A percentile compares a stretch with the other conserved stretches of the same genome.
Evolutionary conservation across 2,113 vertebrate genomes (phyloP).

Genomic region (Bos javanicus): DNA sequence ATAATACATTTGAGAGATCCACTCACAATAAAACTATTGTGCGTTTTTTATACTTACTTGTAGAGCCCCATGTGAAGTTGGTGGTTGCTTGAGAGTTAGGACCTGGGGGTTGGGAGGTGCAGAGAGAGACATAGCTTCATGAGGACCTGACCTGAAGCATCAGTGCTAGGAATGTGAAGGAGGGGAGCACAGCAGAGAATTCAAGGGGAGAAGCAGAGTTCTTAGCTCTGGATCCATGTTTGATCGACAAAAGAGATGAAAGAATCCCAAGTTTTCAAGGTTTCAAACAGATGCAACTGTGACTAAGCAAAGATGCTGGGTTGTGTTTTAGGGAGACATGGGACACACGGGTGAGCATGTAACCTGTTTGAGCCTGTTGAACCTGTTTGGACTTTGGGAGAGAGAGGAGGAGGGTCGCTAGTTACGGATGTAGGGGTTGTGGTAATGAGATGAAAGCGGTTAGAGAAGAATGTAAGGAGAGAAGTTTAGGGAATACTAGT

Average conservation of each 20-base stretch:
- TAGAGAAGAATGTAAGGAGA: background rate
- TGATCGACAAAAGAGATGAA: background rate
- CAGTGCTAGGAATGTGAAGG: background rate
- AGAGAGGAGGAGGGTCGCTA: background rate
- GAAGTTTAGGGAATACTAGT: background rate
- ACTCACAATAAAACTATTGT: background rate
- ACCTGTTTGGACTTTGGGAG: background rate
- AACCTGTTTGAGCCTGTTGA: background rate
- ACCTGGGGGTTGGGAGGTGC: background rate
- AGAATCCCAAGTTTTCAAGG: background rate
- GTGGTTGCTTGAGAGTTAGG: background rate
- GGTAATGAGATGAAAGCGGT: background rate
- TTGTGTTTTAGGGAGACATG: background rate
- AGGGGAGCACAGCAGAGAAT: background rate
- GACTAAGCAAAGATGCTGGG: background rate
- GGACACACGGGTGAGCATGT: accelerated
- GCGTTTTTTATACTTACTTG: background rate
- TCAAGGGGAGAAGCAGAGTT: background rate
- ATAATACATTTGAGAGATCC: background rate
- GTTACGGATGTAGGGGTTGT: background rate
- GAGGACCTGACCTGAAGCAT: background rate
- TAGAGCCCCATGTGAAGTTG: background rate
- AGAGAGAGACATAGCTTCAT: no score
- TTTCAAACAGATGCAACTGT: background rate
- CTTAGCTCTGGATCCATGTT: background rate